Conservation (phyloP, 2,797 vertebrate species). For the Helostoma temminkii region DNA sequence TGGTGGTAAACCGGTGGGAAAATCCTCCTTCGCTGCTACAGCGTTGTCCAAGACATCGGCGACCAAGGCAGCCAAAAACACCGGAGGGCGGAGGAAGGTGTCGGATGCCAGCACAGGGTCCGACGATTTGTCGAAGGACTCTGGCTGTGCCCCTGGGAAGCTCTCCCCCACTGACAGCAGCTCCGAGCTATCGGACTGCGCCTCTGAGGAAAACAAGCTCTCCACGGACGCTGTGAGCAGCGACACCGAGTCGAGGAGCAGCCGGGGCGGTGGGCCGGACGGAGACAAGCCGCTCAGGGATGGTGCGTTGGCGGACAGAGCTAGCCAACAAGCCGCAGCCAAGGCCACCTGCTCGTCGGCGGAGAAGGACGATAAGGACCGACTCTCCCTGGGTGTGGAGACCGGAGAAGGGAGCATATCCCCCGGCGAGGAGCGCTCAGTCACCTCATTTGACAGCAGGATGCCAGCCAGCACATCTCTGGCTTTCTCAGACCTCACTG, state of each 20-base stretch:
- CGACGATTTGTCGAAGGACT: conserved; percentile 84
- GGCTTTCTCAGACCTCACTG: conserved; percentile 97
- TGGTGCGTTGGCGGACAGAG: conserved; percentile 54
- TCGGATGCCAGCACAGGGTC: conserved; percentile 81
- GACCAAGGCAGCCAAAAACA: conserved; percentile 73
- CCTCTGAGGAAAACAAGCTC: conserved; percentile 87
- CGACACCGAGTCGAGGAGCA: conserved; percentile 87
- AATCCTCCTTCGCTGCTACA: conserved; percentile 67
- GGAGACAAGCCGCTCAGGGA: conserved; percentile 70
- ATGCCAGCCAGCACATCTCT: conserved; percentile 93
- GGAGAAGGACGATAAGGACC: conserved; percentile 80
- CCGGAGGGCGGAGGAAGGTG: conserved; percentile 78
- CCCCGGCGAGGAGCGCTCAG: conserved; percentile 88
- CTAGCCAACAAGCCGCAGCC: conserved; percentile 43
- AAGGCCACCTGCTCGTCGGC: conserved; percentile 55
- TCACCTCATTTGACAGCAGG: conserved; percentile 92
- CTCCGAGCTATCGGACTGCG: conserved; percentile 89
- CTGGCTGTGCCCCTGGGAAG: conserved; percentile 81
- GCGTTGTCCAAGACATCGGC: conserved; percentile 65
- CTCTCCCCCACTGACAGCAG: conserved; percentile 90
- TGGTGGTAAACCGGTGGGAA: conserved; percentile 70
- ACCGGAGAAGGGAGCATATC: conserved; percentile 81
- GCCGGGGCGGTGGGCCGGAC: conserved; percentile 74
- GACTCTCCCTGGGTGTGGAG: conserved; percentile 69
- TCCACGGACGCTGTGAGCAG: conserved; percentile 90